Evolutionary conservation across 1,140 invertebrate species (phyloP).

Genomic region (Ditylenchus dipsaci): DNA sequence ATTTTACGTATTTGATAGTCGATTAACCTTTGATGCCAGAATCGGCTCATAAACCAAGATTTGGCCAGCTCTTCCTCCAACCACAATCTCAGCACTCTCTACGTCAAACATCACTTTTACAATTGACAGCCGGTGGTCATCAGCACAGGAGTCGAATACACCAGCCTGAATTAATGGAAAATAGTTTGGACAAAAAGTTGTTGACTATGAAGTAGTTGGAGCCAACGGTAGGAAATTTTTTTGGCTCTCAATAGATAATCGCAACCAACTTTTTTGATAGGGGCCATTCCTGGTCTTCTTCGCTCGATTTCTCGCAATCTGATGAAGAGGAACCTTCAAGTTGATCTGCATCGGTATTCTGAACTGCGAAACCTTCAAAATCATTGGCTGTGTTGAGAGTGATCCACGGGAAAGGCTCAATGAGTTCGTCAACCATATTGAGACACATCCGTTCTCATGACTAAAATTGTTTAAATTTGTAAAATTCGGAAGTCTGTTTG

Average conservation of each 20-base stretch:
- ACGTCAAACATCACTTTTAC: conserved; percentile 27
- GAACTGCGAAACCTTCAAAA: conserved; percentile 25
- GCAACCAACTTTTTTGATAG: conserved; percentile 20
- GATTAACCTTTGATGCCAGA: neutral
- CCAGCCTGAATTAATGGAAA: conserved; percentile 15
- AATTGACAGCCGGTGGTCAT: conserved; percentile 31
- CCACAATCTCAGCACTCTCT: conserved; percentile 21
- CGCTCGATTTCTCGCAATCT: neutral
- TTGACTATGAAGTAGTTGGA: neutral
- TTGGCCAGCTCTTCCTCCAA: conserved; percentile 33
- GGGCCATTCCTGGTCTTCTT: conserved; percentile 25
- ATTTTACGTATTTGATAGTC: too few relatives aligned
- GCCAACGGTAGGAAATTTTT: neutral
- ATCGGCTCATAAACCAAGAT: conserved; percentile 26
- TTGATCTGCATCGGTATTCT: neutral
- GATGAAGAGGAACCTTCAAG: neutral
- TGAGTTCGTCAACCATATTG: conserved; percentile 21
- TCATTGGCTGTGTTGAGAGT: conserved; percentile 20
- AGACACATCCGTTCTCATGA: conserved; percentile 25
- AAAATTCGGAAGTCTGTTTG: neutral
- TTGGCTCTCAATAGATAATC: neutral
- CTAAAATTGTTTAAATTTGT: conserved; percentile 6
- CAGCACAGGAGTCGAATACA: conserved; percentile 28
- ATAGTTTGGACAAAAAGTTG: neutral
- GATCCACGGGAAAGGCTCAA: conserved; percentile 24